phyloP scores from a whole-genome alignment of 2,113 vertebrate genomes.

The Erythrocebus patas region DNA sequence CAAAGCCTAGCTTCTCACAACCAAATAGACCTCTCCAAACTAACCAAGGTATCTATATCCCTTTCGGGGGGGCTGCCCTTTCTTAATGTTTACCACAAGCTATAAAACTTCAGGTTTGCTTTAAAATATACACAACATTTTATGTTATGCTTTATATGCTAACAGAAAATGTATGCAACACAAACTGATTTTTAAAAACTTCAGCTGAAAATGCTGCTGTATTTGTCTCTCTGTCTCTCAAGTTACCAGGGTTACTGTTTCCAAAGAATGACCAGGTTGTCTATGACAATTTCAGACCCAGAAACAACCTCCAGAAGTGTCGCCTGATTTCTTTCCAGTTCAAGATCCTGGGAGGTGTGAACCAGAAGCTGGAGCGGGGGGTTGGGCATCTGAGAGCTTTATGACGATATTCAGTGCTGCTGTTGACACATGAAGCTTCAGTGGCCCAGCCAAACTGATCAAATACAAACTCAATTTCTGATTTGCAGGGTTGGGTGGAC shows the following conservation, averaged over 20 bases:
- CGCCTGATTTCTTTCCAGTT: neutral
- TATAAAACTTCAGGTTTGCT: neutral
- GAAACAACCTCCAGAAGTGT: neutral
- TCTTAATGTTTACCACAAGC: neutral
- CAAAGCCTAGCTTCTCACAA: neutral
- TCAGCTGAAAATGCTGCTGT: neutral
- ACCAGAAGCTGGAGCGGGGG: neutral
- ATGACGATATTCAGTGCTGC: neutral
- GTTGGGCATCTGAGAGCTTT: neutral
- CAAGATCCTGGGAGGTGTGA: neutral
- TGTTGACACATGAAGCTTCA: conserved; percentile 77
- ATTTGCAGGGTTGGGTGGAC: conserved; percentile 71
- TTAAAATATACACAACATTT: neutral
- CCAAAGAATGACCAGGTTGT: neutral
- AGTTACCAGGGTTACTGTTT: neutral
- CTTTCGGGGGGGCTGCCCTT: accelerated
- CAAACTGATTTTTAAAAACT: neutral
- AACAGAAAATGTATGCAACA: neutral
- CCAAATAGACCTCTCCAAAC: neutral
- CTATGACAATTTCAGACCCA: neutral
- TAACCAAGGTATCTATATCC: neutral
- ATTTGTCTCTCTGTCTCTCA: neutral
- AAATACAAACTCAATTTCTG: conserved; percentile 75
- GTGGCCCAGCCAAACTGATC: conserved; percentile 57
- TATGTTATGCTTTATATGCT: neutral